These are phyloP conservation scores for Holotrichia oblita DNA, from an alignment of 1,140 invertebrate genomes.

Conservation along the genomic window DNA sequence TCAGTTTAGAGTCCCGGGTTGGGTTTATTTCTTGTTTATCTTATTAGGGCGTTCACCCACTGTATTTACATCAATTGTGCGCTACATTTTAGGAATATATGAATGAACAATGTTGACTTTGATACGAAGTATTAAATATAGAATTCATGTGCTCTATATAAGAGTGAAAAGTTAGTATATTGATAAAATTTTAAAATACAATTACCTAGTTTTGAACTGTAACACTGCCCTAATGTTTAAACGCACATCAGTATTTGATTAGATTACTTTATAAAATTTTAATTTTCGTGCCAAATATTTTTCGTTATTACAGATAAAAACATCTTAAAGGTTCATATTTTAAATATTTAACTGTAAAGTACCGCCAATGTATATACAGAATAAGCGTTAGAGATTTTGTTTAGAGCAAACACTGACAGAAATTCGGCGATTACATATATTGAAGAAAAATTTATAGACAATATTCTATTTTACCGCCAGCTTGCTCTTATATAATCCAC, in stretches of 20 bases:
- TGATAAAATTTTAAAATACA: neutral
- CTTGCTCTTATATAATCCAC: too few relatives aligned
- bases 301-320: neutral
- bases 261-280: neutral
- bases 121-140: neutral
- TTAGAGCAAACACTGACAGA: neutral
- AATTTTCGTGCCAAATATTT: slow-evolving; percentile 1
- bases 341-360: neutral
- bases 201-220: neutral
- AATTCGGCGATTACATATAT: neutral
- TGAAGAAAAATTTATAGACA: neutral
- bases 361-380: neutral
- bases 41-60: slow-evolving; percentile 1
- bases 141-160: neutral
- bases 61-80: neutral
- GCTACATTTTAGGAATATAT: too few relatives aligned
- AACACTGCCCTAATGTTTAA: neutral
- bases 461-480: too few relatives aligned
- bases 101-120: too few relatives aligned
- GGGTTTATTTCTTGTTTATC: neutral
- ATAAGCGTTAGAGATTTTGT: neutral
- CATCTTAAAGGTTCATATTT: neutral
- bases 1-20: neutral
- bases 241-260: neutral
- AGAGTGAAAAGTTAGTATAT: too few relatives aligned